Evolutionary conservation across 2,797 vertebrate genomes (phyloP).

Genomic region (Echeneis naucrates): DNA sequence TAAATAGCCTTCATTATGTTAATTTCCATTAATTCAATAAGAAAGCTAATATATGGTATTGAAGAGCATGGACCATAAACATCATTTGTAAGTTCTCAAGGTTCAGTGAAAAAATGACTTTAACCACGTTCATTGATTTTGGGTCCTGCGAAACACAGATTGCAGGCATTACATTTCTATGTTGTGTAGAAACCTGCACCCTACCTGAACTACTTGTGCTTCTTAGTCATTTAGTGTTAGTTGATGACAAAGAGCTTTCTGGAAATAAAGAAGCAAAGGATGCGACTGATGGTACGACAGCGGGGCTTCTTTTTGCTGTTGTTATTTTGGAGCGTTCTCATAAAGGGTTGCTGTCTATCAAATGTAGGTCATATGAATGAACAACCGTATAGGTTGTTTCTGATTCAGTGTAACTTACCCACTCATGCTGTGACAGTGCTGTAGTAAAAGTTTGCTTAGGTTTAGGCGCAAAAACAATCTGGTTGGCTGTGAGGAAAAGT

Average conservation of each 20-base stretch:
- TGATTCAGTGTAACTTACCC: background rate
- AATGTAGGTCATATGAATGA: background rate
- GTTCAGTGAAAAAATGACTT: background rate
- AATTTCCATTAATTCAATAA: conserved; percentile 32
- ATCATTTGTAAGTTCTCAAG: background rate
- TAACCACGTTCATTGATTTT: too few relatives aligned
- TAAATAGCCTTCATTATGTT: conserved; percentile 33
- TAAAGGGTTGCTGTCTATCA: background rate
- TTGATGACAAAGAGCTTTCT: background rate
- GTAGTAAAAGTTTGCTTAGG: too few relatives aligned
- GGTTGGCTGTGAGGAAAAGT: too few relatives aligned
- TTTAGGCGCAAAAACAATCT: too few relatives aligned
- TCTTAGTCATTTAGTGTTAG: background rate
- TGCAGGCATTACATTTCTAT: background rate
- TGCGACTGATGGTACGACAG: background rate
- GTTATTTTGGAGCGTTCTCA: too few relatives aligned
- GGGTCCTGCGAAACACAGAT: background rate
- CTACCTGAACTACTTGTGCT: background rate
- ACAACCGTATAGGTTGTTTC: background rate
- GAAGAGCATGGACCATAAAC: background rate
- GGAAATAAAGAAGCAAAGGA: background rate
- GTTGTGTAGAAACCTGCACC: background rate
- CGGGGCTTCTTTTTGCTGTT: background rate
- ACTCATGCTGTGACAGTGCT: too few relatives aligned
- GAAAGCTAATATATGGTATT: conserved; percentile 5